A percentile compares a stretch with the other conserved stretches of the same genome.
These are phyloP conservation scores for Tachuris rubrigastra DNA, from an alignment of 2,113 vertebrate genomes.

Conservation along the genomic window DNA sequence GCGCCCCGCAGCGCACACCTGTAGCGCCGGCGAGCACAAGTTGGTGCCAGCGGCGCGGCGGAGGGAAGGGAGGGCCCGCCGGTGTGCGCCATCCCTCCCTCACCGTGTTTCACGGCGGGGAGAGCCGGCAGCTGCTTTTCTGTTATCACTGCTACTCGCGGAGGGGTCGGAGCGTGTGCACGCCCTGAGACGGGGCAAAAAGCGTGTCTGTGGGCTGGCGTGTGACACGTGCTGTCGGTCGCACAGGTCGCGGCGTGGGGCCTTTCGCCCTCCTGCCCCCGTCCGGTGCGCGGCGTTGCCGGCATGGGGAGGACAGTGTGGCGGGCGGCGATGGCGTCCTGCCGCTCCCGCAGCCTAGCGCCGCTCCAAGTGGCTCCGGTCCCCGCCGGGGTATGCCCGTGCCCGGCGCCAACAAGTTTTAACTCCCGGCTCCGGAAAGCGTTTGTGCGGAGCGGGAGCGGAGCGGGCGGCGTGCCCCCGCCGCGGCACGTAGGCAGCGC, in stretches of 20 bases:
- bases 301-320: neutral
- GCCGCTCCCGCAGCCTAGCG: neutral
- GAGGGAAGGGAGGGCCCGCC: neutral
- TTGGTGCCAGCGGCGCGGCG: neutral
- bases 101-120: neutral
- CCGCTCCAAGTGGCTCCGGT: neutral
- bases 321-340: neutral
- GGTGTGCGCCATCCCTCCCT: neutral
- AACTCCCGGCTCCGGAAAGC: neutral
- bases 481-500: conserved; percentile 68
- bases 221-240: neutral
- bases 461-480: neutral
- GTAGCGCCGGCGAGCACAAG: neutral
- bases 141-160: accelerated
- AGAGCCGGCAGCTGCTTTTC: neutral
- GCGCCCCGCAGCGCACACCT: conserved; percentile 28
- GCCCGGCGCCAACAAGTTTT: neutral
- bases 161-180: neutral
- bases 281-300: neutral
- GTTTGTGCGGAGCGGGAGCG: neutral
- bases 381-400: neutral
- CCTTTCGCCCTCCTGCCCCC: neutral
- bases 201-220: neutral
- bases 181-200: no score
- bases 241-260: neutral